These are phyloP conservation scores for Nymphalis polychloros DNA, from an alignment of 2,888 invertebrate genomes.

Conservation along the genomic window DNA sequence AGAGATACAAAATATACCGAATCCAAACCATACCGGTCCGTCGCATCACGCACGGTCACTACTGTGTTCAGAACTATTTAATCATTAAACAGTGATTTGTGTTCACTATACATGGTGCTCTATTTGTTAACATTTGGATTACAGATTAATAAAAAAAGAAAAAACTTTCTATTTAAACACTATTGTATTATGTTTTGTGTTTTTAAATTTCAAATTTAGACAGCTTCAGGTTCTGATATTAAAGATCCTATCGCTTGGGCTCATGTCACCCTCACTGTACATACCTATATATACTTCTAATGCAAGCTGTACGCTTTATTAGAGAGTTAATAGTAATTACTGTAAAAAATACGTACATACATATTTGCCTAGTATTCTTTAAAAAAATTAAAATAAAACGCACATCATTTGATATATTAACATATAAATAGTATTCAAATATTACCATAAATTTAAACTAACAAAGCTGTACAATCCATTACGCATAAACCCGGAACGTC, in stretches of 20 bases:
- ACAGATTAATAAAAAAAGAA: background rate
- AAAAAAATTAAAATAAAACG: too few species aligned
- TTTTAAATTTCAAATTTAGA: too few species aligned
- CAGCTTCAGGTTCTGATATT: too few species aligned
- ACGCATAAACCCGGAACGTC: slow-evolving; percentile 32
- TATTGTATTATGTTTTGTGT: too few species aligned
- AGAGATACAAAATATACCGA: background rate
- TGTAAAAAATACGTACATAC: too few species aligned
- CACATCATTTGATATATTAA: background rate
- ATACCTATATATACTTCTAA: too few species aligned
- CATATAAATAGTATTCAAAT: background rate
- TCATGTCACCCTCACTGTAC: too few species aligned
- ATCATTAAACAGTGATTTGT: slow-evolving; percentile 6
- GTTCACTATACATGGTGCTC: slow-evolving; percentile 6
- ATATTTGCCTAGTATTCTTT: too few species aligned
- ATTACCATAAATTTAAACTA: background rate
- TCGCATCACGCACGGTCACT: slow-evolving; percentile 7
- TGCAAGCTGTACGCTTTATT: too few species aligned
- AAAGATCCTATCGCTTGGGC: too few species aligned
- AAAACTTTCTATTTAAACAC: too few species aligned
- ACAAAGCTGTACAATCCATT: background rate
- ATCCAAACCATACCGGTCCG: background rate
- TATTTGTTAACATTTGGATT: background rate
- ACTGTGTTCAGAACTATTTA: slow-evolving; percentile 6
- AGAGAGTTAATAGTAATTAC: too few species aligned